Conservation (phyloP, 92 coral and sea anemone species). For the Phymanthus crucifer region DNA sequence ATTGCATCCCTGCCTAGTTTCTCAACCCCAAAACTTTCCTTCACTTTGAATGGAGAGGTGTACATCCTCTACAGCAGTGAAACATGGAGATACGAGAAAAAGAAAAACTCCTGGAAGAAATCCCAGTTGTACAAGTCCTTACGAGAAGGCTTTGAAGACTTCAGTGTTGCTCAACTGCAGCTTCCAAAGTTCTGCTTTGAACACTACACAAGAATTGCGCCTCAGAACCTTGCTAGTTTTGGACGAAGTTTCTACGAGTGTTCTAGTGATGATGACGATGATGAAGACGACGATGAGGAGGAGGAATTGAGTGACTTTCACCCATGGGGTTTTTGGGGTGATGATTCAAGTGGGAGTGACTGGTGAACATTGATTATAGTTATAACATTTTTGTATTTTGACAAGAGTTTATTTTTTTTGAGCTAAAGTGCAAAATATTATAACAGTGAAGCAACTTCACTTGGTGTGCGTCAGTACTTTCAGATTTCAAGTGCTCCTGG, state of each 20-base stretch:
- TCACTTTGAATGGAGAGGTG: conserved; percentile 24
- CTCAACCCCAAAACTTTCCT: conserved; percentile 16
- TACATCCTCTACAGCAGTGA: conserved; percentile 30
- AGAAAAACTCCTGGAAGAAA: conserved; percentile 40
- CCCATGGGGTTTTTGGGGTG: conserved; percentile 48
- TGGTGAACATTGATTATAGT: conserved; percentile 13
- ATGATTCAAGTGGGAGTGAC: conserved; percentile 50
- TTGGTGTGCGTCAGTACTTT: too few species aligned
- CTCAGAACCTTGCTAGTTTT: conserved; percentile 25
- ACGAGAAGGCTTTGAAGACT: conserved; percentile 35
- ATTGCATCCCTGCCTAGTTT: conserved; percentile 44
- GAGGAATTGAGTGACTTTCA: conserved; percentile 30
- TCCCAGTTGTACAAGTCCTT: conserved; percentile 16
- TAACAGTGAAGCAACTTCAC: too few species aligned
- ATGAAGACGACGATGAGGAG: conserved; percentile 30
- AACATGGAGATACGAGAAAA: conserved; percentile 24
- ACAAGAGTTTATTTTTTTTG: background rate
- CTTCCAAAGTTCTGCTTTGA: conserved; percentile 50
- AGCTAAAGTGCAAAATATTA: background rate
- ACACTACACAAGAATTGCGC: conserved; percentile 17
- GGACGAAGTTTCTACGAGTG: conserved; percentile 30
- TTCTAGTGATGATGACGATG: conserved; percentile 45
- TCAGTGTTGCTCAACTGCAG: conserved; percentile 30
- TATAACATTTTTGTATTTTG: background rate
- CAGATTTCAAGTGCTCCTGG: too few species aligned